These are phyloP conservation scores for Adelosebastes latens DNA, from an alignment of 2,797 vertebrate species.

Conservation along the genomic window DNA sequence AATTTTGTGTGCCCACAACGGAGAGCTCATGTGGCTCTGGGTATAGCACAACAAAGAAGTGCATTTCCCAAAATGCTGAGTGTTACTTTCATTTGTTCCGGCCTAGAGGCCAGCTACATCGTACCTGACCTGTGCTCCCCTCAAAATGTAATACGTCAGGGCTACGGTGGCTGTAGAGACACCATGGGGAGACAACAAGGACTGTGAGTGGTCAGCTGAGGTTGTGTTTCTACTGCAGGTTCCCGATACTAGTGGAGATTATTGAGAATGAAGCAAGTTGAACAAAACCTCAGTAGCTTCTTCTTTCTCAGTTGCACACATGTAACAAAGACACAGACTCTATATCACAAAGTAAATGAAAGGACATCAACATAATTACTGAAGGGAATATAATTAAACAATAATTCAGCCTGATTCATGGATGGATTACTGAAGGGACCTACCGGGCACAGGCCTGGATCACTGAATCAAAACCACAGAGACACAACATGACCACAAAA, in stretches of 20 bases:
- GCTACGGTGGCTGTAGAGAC: neutral
- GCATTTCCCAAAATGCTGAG: neutral
- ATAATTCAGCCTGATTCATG: neutral
- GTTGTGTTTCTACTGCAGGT: neutral
- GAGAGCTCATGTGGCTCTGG: neutral
- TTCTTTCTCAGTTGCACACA: neutral
- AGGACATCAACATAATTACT: neutral
- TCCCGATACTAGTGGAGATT: neutral
- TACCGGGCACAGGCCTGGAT: too few relatives aligned
- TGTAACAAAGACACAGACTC: neutral
- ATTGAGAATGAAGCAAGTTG: neutral
- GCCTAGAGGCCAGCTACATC: neutral
- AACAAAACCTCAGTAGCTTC: neutral
- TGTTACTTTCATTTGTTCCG: neutral
- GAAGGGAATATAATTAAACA: neutral
- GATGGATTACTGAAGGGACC: too few relatives aligned
- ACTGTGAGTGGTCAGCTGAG: neutral
- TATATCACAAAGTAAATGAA: neutral
- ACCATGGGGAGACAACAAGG: too few relatives aligned
- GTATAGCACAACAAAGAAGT: neutral
- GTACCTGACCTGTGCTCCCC: neutral
- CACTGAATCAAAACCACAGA: too few relatives aligned
- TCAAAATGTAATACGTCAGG: neutral
- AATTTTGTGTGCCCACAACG: neutral
- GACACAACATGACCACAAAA: too few relatives aligned